Percentiles rank a stretch among this genome's conserved stretches.
Evolutionary conservation across 2,888 invertebrate species (phyloP).

Genomic region (Drosophila hamatofila): DNA sequence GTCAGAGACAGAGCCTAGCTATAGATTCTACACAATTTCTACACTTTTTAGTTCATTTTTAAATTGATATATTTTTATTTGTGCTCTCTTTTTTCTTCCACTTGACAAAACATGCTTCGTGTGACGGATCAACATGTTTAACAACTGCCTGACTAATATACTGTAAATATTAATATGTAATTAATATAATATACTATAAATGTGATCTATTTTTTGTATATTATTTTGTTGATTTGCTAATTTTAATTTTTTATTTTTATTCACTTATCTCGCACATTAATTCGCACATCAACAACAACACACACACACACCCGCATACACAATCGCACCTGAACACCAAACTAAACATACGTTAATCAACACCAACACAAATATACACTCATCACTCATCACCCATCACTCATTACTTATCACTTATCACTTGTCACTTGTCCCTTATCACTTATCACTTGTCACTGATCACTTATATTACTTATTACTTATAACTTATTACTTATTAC

Average conservation of each 20-base stretch:
- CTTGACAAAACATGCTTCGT: constrained; percentile 25
- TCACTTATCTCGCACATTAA: constrained; percentile 60
- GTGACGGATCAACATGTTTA: constrained; percentile 15
- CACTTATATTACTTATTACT: background rate
- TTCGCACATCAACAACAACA: constrained; percentile 21
- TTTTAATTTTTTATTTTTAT: constrained; percentile 60
- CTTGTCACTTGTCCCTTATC: background rate
- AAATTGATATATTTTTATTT: constrained; percentile 61
- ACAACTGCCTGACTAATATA: background rate
- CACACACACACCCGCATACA: constrained; percentile 26
- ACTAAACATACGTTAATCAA: constrained; percentile 6
- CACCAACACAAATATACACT: constrained; percentile 5
- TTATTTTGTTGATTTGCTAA: constrained; percentile 47
- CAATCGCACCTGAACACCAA: constrained; percentile 15
- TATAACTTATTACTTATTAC: background rate
- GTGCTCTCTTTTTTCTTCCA: constrained; percentile 55
- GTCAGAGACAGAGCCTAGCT: background rate
- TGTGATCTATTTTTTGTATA: constrained; percentile 16
- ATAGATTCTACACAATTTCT: background rate
- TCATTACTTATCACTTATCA: too few species aligned
- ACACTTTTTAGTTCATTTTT: constrained; percentile 18
- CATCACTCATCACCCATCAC: background rate
- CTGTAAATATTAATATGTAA: constrained; percentile 3
- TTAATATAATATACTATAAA: background rate
- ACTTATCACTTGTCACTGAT: too few species aligned